Percentiles rank a stretch among this genome's conserved stretches.
These are phyloP conservation scores for Avahi laniger DNA, from an alignment of 2,797 vertebrate species.

Conservation along the genomic window DNA sequence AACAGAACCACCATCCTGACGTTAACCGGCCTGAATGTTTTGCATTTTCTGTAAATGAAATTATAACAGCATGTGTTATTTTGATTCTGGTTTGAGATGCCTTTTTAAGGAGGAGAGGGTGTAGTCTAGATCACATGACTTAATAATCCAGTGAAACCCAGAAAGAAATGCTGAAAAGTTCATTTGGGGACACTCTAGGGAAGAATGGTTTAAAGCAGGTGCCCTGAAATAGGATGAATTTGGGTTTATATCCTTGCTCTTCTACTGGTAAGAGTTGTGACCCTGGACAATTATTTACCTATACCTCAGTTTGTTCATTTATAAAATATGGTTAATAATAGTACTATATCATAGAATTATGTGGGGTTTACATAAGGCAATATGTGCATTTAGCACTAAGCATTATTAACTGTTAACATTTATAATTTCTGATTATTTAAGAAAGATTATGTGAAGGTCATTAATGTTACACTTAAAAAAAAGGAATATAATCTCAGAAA, in stretches of 20 bases:
- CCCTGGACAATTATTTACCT: neutral
- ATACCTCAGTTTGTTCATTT: neutral
- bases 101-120: neutral
- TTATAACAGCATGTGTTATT: neutral
- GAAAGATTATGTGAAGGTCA: neutral
- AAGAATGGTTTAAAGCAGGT: neutral
- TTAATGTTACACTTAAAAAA: neutral
- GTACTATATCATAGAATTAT: neutral
- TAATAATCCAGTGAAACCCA: neutral
- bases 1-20: neutral
- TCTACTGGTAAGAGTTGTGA: neutral
- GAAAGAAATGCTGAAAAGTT: neutral
- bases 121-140: neutral
- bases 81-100: neutral
- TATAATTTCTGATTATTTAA: neutral
- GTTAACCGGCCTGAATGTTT: neutral
- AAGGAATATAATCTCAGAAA: neutral
- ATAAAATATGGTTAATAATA: neutral
- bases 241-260: neutral
- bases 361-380: neutral
- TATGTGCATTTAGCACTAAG: neutral
- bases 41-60: neutral
- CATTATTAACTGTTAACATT: neutral
- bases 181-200: neutral
- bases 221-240: neutral